Percentiles rank a stretch among this genome's conserved stretches.
phyloP scores from a whole-genome alignment of 2,888 invertebrate genomes.

The Tiliacea aurago region DNA sequence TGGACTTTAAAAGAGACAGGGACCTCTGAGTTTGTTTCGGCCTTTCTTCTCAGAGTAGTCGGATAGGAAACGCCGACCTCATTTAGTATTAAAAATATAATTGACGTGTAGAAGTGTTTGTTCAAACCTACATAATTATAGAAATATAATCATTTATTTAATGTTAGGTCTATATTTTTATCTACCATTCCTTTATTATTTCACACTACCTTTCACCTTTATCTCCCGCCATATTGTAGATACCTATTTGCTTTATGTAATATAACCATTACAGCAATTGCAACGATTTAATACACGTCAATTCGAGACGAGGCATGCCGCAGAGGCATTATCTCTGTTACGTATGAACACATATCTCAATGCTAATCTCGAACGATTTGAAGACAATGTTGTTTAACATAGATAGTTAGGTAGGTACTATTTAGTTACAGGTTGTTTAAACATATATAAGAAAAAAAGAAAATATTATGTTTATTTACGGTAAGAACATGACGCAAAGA shows the following conservation, averaged over 20 bases:
- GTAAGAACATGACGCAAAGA: neutral
- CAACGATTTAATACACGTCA: conserved; percentile 20
- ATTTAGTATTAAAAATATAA: no score
- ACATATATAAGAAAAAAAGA: neutral
- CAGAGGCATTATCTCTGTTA: conserved; percentile 23
- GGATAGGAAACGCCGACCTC: no score
- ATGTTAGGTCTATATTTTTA: neutral
- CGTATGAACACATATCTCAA: conserved; percentile 6
- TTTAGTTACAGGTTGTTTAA: conserved; percentile 10
- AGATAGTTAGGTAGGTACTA: conserved; percentile 6
- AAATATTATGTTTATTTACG: no score
- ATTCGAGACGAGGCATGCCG: conserved; percentile 1
- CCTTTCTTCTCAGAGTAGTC: no score
- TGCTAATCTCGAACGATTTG: conserved; percentile 39
- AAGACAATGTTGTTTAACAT: conserved; percentile 18
- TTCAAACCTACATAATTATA: no score
- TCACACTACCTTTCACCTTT: neutral
- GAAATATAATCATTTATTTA: no score
- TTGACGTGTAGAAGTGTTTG: no score
- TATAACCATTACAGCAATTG: neutral
- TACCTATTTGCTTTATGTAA: neutral
- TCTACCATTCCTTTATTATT: neutral
- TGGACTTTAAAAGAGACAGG: no score
- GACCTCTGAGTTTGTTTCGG: no score
- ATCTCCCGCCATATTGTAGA: neutral